Evolutionary conservation across 2,888 invertebrate genomes (phyloP).

Genomic region (Eupeodes luniger): DNA sequence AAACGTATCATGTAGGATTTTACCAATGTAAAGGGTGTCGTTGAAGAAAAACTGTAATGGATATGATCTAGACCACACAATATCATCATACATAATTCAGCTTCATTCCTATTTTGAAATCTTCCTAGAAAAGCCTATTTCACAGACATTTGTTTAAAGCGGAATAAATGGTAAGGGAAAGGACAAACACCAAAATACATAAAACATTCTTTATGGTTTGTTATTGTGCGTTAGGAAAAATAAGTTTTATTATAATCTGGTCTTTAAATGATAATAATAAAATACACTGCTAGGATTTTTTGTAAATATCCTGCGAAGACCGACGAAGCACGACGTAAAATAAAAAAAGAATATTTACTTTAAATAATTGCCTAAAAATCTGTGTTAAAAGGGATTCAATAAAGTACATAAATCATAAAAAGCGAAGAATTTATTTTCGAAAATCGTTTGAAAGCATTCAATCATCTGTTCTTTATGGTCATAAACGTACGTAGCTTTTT

Average conservation of each 20-base stretch:
- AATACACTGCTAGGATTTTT: neutral
- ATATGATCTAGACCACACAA: constrained; percentile 46
- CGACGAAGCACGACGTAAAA: neutral
- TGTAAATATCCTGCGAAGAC: neutral
- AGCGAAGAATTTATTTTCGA: neutral
- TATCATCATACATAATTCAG: neutral
- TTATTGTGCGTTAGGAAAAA: neutral
- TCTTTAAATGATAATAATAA: constrained; percentile 27
- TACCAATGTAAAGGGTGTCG: constrained; percentile 35
- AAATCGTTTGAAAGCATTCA: constrained; percentile 14
- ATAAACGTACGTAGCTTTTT: neutral
- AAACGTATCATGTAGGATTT: neutral
- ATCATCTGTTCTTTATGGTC: constrained; percentile 13
- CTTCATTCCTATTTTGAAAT: neutral
- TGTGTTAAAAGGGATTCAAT: constrained; percentile 2
- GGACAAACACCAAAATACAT: constrained; percentile 49
- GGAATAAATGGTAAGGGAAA: neutral
- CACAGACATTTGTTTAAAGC: constrained; percentile 20
- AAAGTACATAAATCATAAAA: constrained; percentile 13
- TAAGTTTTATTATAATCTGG: constrained; percentile 28
- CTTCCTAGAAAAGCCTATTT: neutral
- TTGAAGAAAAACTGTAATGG: constrained; percentile 30
- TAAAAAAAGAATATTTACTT: neutral
- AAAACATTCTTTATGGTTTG: constrained; percentile 8
- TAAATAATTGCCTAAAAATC: neutral